Evolutionary conservation across 1,140 invertebrate species (phyloP), one percentile per base, ranked within the genome.

Genomic region (Brachionus sp.): DNA sequence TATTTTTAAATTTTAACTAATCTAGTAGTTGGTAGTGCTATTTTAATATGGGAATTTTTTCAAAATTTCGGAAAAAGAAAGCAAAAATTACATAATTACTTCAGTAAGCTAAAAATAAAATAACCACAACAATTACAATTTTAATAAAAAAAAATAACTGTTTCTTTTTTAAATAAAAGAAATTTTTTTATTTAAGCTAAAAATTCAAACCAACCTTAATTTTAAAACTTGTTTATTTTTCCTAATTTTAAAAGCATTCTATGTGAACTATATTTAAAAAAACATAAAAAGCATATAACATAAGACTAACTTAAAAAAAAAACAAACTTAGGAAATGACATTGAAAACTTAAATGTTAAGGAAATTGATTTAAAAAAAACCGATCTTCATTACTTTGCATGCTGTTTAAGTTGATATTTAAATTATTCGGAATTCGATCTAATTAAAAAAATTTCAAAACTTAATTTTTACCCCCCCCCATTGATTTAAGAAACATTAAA

Each of bases 341-440:
- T 57, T 57, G 50, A 57, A 57, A 57, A 57, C 50, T 57, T 57
- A 57, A 57, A 57, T 57, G 50, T 57, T 57, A 57, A 57, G 50
- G 50, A 57, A 57, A 57, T 57, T 57, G 19, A 57, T 57, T 19
- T 16, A 6, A 57, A 57, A 57, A 57, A 42, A 10, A 57, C 50
- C 50, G 50, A 57, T 57, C 50, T 57, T 57, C 50, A 57, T 57
- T 57, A 57, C 9, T 57, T 57, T 57, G 7, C 50, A 57, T 57
- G 50, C 50, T 57, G 50, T 57, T 57, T 19, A 57, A 57, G 19
- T 33, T 70, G 66, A 70, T 70, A 70, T 70, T 70, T 70, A 16
- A 37, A 39, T 10, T 35, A 37, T 10, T 23, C n/a, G 66, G 35
- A 70, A 37, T 70, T n/a, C 37, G 13, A 16, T 16, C 37, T 33